Evolutionary conservation across 92 coral and sea anemone species (phyloP), one percentile per base, ranked within the genome.

Genomic region (Paramuricea clavata): DNA sequence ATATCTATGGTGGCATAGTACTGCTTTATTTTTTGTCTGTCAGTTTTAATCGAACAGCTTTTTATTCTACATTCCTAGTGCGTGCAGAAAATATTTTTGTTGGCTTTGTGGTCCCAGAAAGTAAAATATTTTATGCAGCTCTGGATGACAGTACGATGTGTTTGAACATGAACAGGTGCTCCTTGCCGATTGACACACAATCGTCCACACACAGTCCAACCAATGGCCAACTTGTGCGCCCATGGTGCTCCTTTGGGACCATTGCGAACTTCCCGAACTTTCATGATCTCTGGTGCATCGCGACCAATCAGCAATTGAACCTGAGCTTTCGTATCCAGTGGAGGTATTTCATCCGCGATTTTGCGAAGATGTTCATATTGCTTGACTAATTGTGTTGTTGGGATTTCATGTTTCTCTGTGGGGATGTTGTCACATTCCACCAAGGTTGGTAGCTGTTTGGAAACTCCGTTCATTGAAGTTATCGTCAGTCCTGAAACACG

Each of bases 191-290:
- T 68, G 8, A 88, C 32, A 33, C 91, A 88, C 7, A 49, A 52
- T 57, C 85, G 91, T 34, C 91, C 85, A 0, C 59, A 60, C 28
- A 88, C 31, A 11, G 91, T 82, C 91, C 91, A n/a, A n/a, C n/a
- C n/a, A n/a, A n/a, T n/a, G n/a, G n/a, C n/a, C n/a, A n/a, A n/a
- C n/a, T n/a, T n/a, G n/a, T n/a, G n/a, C n/a, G n/a, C n/a, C n/a
- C n/a, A n/a, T n/a, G n/a, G n/a, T n/a, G n/a, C n/a, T n/a, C 73
- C 8, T 79, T 88, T 6, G 82, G 72, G 25, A 41, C 56, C 19
- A 83, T 89, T 85, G 75, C 83, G 82, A 42, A 74, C 83, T 15
- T 65, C 91, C 15, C 91, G 21, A 54, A 88, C 91, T 50, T 82
- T 88, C 16, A 82, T 68, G n/a, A 83, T 35, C 73, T 87, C 27